Evolutionary conservation across 1,140 invertebrate genomes (phyloP).

Genomic region (Apis laboriosa): DNA sequence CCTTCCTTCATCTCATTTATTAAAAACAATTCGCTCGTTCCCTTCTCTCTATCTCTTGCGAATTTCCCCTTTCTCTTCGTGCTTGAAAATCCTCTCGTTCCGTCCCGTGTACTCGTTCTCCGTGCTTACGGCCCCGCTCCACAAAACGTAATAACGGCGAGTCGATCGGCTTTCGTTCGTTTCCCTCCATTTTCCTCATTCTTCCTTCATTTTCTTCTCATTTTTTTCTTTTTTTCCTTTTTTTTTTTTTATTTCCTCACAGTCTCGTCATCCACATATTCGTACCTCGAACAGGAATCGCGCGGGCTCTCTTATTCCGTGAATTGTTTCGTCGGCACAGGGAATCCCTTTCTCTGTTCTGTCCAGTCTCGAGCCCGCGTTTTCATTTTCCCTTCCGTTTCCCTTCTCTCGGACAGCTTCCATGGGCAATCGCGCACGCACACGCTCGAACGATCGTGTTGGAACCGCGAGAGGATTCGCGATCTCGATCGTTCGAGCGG

Average conservation of each 20-base stretch:
- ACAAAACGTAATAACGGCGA: conserved; percentile 58
- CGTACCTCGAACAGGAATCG: conserved; percentile 34
- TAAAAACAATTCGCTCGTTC: conserved; percentile 13
- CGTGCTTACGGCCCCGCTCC: conserved; percentile 49
- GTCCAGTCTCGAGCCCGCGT: neutral
- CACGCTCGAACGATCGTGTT: neutral
- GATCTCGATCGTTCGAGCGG: neutral
- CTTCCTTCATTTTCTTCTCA: conserved; percentile 8
- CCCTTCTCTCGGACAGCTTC: neutral
- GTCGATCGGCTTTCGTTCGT: conserved; percentile 48
- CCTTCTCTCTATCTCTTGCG: conserved; percentile 39
- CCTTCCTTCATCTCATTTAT: neutral
- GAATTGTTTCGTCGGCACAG: conserved; percentile 20
- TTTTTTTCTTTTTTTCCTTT: neutral
- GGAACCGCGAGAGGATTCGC: no score
- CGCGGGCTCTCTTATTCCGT: conserved; percentile 25
- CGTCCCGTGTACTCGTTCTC: conserved; percentile 54
- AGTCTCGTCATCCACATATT: neutral
- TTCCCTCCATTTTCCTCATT: neutral
- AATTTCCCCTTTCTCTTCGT: neutral
- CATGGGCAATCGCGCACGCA: neutral
- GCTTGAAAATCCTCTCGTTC: conserved; percentile 8
- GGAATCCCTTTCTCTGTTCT: conserved; percentile 27
- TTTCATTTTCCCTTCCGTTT: neutral
- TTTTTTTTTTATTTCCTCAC: neutral